A percentile compares a stretch with the other conserved stretches of the same genome.
Evolutionary conservation across 2,113 vertebrate species (phyloP).

Genomic region (Catharus bicknelli): DNA sequence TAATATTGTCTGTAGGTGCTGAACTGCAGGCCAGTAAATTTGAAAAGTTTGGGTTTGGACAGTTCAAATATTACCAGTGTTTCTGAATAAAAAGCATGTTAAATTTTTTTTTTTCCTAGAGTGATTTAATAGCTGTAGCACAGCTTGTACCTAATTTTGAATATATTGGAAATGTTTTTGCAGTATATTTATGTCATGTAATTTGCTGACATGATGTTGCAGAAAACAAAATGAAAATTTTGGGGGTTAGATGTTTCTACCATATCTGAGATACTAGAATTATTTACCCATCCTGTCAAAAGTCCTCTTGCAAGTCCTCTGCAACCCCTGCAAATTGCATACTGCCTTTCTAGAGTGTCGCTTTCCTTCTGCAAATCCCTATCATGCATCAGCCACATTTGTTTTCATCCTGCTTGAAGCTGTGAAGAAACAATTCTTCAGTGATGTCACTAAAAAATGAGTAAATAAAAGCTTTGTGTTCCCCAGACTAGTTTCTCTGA

Average conservation of each 20-base stretch:
- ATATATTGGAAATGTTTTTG: background rate
- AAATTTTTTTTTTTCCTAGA: background rate
- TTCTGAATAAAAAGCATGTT: background rate
- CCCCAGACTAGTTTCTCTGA: background rate
- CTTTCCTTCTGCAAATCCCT: background rate
- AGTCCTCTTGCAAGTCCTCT: background rate
- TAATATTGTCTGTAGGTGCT: background rate
- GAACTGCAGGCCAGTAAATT: background rate
- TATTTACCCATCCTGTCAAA: background rate
- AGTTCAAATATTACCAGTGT: background rate
- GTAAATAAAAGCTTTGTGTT: slow-evolving; percentile 21
- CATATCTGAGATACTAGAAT: background rate
- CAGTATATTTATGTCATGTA: background rate
- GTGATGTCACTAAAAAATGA: slow-evolving; percentile 10
- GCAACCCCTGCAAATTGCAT: background rate
- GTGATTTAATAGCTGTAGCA: background rate
- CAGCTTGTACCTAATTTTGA: background rate
- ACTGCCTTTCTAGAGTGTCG: background rate
- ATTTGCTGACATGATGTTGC: background rate
- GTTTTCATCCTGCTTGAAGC: slow-evolving; percentile 15
- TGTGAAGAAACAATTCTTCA: slow-evolving; percentile 9
- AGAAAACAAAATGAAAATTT: background rate
- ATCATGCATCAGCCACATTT: background rate
- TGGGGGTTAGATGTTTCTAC: background rate
- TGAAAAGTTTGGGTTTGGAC: background rate